Conservation (phyloP, 2,113 vertebrate species). For the Siniperca knerii region DNA sequence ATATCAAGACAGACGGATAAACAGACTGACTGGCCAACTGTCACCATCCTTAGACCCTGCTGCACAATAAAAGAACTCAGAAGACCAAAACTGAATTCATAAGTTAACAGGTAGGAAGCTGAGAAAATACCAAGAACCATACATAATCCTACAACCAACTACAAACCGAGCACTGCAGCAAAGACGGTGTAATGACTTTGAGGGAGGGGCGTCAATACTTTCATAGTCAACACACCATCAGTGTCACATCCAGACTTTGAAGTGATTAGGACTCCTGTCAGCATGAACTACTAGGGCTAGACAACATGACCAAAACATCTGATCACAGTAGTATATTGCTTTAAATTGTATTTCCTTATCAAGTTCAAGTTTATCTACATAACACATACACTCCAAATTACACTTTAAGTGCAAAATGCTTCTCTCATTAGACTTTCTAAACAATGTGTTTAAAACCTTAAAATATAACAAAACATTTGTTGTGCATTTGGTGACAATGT, state of each 20-base stretch:
- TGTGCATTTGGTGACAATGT: background rate
- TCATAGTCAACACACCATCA: background rate
- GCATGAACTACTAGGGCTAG: background rate
- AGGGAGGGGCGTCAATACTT: background rate
- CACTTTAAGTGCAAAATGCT: background rate
- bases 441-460: background rate
- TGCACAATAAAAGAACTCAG: background rate
- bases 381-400: background rate
- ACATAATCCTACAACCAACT: background rate
- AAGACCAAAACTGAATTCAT: background rate
- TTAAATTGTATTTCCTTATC: background rate
- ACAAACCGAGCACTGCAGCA: background rate
- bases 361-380: background rate
- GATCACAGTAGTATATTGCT: background rate
- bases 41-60: background rate
- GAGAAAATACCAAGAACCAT: background rate
- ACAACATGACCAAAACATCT: background rate
- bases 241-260: background rate
- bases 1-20: background rate
- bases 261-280: background rate
- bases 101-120: background rate
- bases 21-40: background rate
- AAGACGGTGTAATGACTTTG: background rate
- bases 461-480: background rate
- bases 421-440: background rate